phyloP scores from a whole-genome alignment of 2,888 invertebrate species.

The Ommatoiulus sabulosus region DNA sequence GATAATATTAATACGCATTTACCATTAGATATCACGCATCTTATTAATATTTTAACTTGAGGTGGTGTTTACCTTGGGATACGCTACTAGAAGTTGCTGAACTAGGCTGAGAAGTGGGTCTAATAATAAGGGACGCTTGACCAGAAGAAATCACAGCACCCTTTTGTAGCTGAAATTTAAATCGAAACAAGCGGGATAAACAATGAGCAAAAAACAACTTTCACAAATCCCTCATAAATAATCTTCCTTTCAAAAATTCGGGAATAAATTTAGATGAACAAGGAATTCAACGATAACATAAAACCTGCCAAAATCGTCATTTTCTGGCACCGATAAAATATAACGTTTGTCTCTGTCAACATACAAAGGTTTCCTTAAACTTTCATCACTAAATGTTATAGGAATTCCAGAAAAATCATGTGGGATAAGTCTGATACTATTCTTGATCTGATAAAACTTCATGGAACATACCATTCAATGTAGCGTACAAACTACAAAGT shows the following conservation, averaged over 20 bases:
- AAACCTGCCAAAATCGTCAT: no score
- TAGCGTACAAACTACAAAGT: no score
- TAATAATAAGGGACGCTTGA: not conserved
- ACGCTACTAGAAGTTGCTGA: not conserved
- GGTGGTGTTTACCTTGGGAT: not conserved
- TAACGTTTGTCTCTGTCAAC: no score
- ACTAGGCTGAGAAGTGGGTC: not conserved
- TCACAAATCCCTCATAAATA: no score
- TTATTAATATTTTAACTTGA: not conserved
- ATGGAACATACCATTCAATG: no score
- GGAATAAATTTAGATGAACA: not conserved
- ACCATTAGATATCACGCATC: not conserved
- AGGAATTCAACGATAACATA: no score
- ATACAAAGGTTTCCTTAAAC: no score
- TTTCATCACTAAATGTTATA: no score
- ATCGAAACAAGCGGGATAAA: not conserved
- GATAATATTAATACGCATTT: not conserved
- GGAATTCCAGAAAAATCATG: no score
- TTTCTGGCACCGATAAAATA: no score
- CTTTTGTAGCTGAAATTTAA: not conserved
- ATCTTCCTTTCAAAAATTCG: not conserved
- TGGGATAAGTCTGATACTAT: no score
- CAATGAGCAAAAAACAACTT: not conserved
- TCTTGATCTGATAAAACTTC: no score
- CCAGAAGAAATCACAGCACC: not conserved